Evolutionary conservation across 2,113 vertebrate species (phyloP), one percentile per base, ranked within the genome.

Genomic region (Puntigrus tetrazona): DNA sequence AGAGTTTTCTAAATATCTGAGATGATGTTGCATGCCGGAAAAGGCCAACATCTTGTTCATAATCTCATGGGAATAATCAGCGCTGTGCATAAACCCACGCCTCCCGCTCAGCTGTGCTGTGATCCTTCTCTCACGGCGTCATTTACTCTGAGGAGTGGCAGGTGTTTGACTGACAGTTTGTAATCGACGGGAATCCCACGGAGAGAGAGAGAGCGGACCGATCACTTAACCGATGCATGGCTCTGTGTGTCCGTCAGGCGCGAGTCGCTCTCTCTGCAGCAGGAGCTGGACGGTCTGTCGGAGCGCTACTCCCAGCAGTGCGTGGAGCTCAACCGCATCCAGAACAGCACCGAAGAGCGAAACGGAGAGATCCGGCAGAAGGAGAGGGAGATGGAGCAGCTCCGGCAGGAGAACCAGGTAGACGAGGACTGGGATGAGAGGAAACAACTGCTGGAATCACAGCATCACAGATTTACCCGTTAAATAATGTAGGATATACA

Each of bases 361-460:
- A 94, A 96, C 78, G 92, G 91, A 18, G 93, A 92, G 0, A 87
- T 97, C 41, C 83, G 90, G 13, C 78, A 6, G 82, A 96, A 93
- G 89, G 95, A 97, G 87, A 94, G 87, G 79, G 96, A 97, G 88
- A 94, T 95, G 86, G 94, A 96, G 89, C 94, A 96, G 85, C 95
- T 98, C 38, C 92, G 95, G 74, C 94, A 92, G 88, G 97, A 98
- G 90, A 99, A 99, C 93, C 94, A 98, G 97, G 98, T 96, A 69
- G 55, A 78, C 29, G 18, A 16, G 38, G 70, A 47, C 13, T 45
- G 27, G 16, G 31, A 84, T 81, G 78, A 38, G 76, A 7, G 0
- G 2, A 45, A 27, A 73, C 0, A 29, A 18, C 41, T 74, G 18
- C 43, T 18, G 11, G 73, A 6, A 5, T 22, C 13, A 14, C 4